Evolutionary conservation across 2,113 vertebrate genomes (phyloP).

Genomic region (Dromas ardeola): DNA sequence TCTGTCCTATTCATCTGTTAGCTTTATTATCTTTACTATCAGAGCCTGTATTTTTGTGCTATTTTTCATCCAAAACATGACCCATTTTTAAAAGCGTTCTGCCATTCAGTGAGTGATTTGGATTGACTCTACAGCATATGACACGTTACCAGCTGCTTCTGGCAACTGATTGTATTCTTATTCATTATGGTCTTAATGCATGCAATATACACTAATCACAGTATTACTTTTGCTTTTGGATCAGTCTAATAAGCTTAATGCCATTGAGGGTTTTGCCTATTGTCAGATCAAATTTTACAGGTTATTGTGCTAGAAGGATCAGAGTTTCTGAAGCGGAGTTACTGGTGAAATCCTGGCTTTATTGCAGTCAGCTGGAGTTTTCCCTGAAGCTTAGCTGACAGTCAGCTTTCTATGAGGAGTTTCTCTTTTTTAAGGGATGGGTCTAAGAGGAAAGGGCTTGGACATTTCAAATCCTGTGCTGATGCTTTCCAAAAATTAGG

Average conservation of each 20-base stretch:
- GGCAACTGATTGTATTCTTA: background rate
- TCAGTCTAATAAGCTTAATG: conserved; percentile 11
- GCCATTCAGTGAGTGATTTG: background rate
- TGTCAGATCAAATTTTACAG: conserved; percentile 13
- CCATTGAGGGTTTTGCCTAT: background rate
- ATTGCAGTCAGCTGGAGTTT: background rate
- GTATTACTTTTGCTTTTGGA: conserved; percentile 22
- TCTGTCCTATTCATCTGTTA: background rate
- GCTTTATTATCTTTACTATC: background rate
- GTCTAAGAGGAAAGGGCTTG: background rate
- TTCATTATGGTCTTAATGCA: background rate
- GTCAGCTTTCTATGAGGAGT: background rate
- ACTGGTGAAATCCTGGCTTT: background rate
- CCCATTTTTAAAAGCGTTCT: background rate
- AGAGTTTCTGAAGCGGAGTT: background rate
- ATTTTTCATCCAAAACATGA: conserved; percentile 5
- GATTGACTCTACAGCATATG: background rate
- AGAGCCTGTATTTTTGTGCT: background rate
- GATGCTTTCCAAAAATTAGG: background rate
- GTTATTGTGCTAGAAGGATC: background rate
- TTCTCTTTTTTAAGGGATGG: background rate
- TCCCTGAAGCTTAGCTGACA: background rate
- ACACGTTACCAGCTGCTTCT: conserved; percentile 17
- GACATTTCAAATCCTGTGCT: background rate
- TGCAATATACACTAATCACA: background rate